Evolutionary conservation across 2,797 vertebrate species (phyloP).

Genomic region (Rhinogobio ventralis): DNA sequence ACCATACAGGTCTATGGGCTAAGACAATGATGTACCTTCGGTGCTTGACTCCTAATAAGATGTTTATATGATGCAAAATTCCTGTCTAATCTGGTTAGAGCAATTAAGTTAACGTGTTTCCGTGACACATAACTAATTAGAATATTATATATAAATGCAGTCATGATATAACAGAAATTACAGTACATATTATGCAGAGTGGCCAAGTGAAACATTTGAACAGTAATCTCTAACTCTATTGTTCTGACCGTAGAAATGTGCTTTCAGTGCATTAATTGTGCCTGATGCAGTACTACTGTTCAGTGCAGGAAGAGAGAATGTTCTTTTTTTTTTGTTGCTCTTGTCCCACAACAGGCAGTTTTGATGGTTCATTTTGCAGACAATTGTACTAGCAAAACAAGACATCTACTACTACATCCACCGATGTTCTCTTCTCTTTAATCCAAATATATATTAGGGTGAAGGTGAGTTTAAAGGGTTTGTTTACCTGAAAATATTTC

Average conservation of each 20-base stretch:
- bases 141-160: not conserved
- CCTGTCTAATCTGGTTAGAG: not conserved
- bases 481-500: not conserved
- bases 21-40: not conserved
- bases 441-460: not conserved
- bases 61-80: not conserved
- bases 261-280: not conserved
- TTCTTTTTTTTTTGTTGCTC: not conserved
- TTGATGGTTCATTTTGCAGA: not conserved
- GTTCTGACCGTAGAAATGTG: not conserved
- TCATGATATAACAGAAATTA: not conserved
- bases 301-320: not conserved
- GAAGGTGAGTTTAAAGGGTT: not conserved
- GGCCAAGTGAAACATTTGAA: not conserved
- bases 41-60: not conserved
- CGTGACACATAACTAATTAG: not conserved
- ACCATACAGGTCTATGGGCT: not conserved
- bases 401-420: not conserved
- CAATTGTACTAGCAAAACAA: constrained; percentile 8
- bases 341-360: not conserved
- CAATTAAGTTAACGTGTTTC: not conserved
- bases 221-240: not conserved
- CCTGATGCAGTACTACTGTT: not conserved
- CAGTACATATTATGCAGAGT: not conserved
- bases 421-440: not conserved